These are phyloP conservation scores for Ecliptopera silaceata DNA, from an alignment of 2,888 invertebrate genomes.

Conservation along the genomic window DNA sequence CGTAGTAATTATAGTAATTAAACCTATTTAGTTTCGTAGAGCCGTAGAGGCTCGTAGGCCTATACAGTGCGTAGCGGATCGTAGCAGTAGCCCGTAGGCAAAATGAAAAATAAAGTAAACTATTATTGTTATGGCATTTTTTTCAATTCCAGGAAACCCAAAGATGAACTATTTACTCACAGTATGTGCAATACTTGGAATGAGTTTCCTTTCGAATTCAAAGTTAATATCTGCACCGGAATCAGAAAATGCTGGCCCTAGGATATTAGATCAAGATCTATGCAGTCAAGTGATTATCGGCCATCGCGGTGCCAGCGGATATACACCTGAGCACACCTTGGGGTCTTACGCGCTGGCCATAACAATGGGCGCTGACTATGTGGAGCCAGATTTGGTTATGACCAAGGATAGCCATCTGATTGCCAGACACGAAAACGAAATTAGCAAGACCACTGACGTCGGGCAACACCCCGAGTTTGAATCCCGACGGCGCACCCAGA, in stretches of 20 bases:
- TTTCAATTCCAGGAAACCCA: conserved; percentile 6
- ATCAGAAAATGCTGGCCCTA: conserved; percentile 4
- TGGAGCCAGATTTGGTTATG: conserved; percentile 75
- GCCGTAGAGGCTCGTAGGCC: no score
- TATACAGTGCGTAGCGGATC: background rate
- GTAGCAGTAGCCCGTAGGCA: background rate
- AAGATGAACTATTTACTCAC: conserved; percentile 13
- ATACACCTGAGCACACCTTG: conserved; percentile 71
- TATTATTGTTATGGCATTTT: no score
- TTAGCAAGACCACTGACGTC: conserved; percentile 65
- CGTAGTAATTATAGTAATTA: no score
- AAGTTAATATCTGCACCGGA: background rate
- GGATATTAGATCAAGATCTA: conserved; percentile 12
- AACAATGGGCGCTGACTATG: conserved; percentile 71
- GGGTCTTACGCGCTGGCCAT: conserved; percentile 71
- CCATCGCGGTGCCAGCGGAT: conserved; percentile 34
- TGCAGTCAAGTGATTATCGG: conserved; percentile 38
- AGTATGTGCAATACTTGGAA: background rate
- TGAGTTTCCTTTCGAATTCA: conserved; percentile 8
- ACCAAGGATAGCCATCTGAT: conserved; percentile 66
- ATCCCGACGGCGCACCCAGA: conserved; percentile 55
- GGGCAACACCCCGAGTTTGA: conserved; percentile 59
- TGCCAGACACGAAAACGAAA: conserved; percentile 71
- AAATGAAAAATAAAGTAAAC: no score
- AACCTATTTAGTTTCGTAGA: no score